Conservation (phyloP, 30 jellyfish, hydroid and myxozoan genomes). For the Clytia hemisphaerica region DNA sequence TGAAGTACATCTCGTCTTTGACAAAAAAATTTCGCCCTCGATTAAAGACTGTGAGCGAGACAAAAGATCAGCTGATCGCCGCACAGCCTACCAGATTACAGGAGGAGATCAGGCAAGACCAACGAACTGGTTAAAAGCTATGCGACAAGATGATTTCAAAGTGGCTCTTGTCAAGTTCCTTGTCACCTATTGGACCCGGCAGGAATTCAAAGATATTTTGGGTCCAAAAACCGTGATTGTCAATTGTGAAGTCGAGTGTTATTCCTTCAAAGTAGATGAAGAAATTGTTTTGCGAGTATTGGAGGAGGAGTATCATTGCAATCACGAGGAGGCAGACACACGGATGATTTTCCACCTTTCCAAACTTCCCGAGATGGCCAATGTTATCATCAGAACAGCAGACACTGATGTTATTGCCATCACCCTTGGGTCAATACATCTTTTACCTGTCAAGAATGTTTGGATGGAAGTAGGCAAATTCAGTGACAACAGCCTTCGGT, state of each 20-base stretch:
- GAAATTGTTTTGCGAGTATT: neutral
- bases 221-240: neutral
- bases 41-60: neutral
- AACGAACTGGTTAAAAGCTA: neutral
- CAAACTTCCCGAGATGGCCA: neutral
- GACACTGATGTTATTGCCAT: too few species aligned
- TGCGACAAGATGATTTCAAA: neutral
- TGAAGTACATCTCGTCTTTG: neutral
- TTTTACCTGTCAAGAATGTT: too few species aligned
- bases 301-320: neutral
- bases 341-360: neutral
- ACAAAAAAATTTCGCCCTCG: conserved; percentile 3
- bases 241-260: neutral
- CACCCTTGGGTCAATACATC: too few species aligned
- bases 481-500: too few species aligned
- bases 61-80: neutral
- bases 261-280: neutral
- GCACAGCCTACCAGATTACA: neutral
- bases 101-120: conserved; percentile 6
- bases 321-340: conserved; percentile 6
- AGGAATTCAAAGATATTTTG: neutral
- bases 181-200: neutral
- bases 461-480: too few species aligned
- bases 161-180: neutral
- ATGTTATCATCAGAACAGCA: neutral